These are phyloP conservation scores for Glaucidium brasilianum DNA, from an alignment of 2,113 vertebrate genomes.

Conservation along the genomic window DNA sequence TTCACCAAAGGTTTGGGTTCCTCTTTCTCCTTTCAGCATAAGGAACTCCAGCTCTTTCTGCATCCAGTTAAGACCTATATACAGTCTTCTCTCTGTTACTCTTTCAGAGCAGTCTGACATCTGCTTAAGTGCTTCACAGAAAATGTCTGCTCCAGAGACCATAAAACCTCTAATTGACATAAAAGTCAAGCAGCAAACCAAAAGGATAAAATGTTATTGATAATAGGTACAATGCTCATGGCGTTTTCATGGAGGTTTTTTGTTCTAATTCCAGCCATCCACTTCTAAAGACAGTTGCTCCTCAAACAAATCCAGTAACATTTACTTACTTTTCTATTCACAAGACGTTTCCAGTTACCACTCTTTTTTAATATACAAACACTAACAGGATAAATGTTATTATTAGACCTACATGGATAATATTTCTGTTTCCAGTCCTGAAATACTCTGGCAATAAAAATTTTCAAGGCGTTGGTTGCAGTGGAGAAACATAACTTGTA, in stretches of 20 bases:
- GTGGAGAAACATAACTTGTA: neutral
- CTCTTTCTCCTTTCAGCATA: neutral
- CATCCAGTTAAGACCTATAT: neutral
- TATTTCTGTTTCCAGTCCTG: neutral
- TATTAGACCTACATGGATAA: neutral
- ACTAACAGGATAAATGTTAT: neutral
- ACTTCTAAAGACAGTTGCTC: neutral
- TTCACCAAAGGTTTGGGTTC: neutral
- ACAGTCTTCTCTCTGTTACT: neutral
- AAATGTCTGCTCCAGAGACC: neutral
- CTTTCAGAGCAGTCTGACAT: neutral
- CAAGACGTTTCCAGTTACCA: neutral
- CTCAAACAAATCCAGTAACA: neutral
- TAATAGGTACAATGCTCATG: neutral
- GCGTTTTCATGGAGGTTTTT: neutral
- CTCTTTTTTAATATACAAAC: neutral
- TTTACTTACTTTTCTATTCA: neutral
- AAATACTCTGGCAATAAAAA: neutral
- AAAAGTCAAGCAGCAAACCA: neutral
- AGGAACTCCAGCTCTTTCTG: neutral
- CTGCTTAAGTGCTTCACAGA: neutral
- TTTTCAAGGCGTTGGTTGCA: neutral
- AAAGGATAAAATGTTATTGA: neutral
- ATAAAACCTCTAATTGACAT: neutral
- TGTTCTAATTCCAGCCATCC: neutral